Conservation (phyloP, 1,140 invertebrate species). For the Atta texana region DNA sequence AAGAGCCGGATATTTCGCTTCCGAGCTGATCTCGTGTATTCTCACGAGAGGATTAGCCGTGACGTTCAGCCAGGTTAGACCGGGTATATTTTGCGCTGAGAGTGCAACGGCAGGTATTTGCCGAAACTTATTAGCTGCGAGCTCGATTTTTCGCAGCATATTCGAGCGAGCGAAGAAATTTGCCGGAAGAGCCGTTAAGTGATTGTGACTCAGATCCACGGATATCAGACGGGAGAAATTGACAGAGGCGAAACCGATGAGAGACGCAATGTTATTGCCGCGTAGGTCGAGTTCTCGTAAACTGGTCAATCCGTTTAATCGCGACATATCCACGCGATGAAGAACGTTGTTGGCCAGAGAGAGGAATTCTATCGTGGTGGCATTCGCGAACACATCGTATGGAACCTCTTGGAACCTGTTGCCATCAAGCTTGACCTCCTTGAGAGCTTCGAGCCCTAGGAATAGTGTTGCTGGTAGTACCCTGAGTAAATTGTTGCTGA, state of each 20-base stretch:
- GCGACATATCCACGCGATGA: conserved; percentile 90
- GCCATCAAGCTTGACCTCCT: conserved; percentile 91
- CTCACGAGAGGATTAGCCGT: conserved; percentile 92
- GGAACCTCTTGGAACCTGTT: conserved; percentile 92
- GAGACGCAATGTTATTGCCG: conserved; percentile 90
- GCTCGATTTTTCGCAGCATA: conserved; percentile 90
- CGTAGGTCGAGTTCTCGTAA: conserved; percentile 91
- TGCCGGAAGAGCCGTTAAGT: conserved; percentile 90
- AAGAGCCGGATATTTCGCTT: conserved; percentile 89
- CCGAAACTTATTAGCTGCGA: conserved; percentile 93
- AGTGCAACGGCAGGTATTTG: conserved; percentile 93
- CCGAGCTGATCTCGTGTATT: conserved; percentile 89
- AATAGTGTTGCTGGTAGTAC: conserved; percentile 90
- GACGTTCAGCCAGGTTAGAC: conserved; percentile 92
- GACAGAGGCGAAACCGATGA: conserved; percentile 91
- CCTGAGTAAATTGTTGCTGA: conserved; percentile 90
- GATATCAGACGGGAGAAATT: conserved; percentile 90
- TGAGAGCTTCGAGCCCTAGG: conserved; percentile 89
- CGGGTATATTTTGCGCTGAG: conserved; percentile 91
- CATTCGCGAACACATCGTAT: conserved; percentile 91
- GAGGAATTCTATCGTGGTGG: conserved; percentile 91
- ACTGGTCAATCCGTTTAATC: conserved; percentile 91
- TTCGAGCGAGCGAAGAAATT: conserved; percentile 92
- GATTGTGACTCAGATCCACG: conserved; percentile 92
- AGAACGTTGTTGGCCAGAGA: conserved; percentile 91